A percentile compares a stretch with the other conserved stretches of the same genome.
These are phyloP conservation scores for Temnothorax nylanderi DNA, from an alignment of 1,140 invertebrate genomes.

Conservation along the genomic window DNA sequence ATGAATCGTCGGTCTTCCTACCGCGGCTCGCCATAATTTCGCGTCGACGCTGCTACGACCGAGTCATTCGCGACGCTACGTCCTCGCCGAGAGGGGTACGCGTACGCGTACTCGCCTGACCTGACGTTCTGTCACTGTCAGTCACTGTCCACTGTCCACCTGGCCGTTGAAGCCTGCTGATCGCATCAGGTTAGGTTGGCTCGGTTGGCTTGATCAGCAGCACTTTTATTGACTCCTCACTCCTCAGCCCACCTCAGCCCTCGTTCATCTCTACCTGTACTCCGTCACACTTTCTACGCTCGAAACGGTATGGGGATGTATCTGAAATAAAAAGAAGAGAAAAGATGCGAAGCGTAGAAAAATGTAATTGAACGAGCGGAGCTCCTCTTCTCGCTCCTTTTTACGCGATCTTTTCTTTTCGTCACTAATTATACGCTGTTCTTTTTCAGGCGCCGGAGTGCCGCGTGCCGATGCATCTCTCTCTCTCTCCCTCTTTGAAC, in stretches of 20 bases:
- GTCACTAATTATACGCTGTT: neutral
- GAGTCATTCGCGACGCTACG: constrained; percentile 60
- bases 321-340: neutral
- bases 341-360: neutral
- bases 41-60: constrained; percentile 51
- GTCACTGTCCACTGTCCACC: constrained; percentile 34
- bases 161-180: constrained; percentile 6
- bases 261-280: neutral
- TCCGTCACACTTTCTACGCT: neutral
- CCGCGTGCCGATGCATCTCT: neutral
- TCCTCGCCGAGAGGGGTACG: neutral
- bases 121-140: too few relatives aligned
- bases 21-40: constrained; percentile 64
- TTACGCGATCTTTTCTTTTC: neutral
- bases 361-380: neutral
- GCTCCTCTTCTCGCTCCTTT: neutral
- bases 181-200: constrained; percentile 21
- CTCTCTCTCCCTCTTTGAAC: neutral
- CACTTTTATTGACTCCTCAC: neutral
- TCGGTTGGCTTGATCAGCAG: neutral
- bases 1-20: constrained; percentile 56
- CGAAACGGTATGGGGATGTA: neutral
- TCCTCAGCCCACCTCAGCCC: too few relatives aligned
- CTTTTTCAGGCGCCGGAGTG: neutral
- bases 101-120: neutral